Evolutionary conservation across 2,113 vertebrate species (phyloP).

Genomic region (Monopterus albus): DNA sequence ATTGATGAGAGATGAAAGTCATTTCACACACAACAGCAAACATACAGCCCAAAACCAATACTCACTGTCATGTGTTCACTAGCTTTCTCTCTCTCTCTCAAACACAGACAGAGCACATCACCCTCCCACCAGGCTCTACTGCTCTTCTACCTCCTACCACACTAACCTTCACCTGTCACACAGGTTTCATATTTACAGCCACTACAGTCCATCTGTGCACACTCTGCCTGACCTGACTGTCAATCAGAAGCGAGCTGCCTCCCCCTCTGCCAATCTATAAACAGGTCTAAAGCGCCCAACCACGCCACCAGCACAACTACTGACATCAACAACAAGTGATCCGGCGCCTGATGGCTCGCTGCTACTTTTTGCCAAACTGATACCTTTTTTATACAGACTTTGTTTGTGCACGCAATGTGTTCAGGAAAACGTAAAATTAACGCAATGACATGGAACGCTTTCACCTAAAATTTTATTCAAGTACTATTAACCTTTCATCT

Average conservation of each 20-base stretch:
- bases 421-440: neutral
- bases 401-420: neutral
- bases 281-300: constrained; percentile 31
- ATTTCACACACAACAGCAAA: neutral
- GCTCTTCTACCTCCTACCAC: constrained; percentile 49
- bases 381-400: neutral
- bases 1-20: constrained; percentile 12
- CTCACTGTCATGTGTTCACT: neutral
- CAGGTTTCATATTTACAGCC: constrained; percentile 70
- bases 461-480: neutral
- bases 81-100: neutral
- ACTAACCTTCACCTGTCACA: constrained; percentile 77
- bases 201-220: constrained; percentile 67
- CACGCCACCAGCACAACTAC: constrained; percentile 28
- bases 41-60: constrained; percentile 1
- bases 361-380: constrained; percentile 22
- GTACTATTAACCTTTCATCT: neutral
- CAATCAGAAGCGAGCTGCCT: constrained; percentile 65
- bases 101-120: constrained; percentile 4
- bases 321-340: constrained; percentile 30
- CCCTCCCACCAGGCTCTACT: constrained; percentile 35
- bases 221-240: constrained; percentile 58
- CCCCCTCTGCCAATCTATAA: constrained; percentile 54
- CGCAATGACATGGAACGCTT: neutral
- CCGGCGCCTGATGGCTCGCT: neutral